Evolutionary conservation across 2,113 vertebrate genomes (phyloP).

Genomic region (Hemiprocne comata): DNA sequence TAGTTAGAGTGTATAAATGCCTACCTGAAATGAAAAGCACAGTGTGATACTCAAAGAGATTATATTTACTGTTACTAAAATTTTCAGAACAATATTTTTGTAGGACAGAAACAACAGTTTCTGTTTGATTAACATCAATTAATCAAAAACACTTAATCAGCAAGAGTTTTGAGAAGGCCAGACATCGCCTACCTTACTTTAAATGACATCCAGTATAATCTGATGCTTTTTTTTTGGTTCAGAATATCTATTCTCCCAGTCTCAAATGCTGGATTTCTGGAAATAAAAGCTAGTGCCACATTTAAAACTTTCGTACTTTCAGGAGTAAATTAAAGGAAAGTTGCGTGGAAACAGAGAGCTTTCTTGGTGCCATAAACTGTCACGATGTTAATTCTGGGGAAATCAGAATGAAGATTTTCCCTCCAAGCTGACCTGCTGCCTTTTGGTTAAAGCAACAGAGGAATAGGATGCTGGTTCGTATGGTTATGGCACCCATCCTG

Average conservation of each 20-base stretch:
- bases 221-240: not conserved
- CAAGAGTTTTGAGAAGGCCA: not conserved
- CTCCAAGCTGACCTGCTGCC: not conserved
- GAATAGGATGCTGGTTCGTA: not conserved
- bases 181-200: not conserved
- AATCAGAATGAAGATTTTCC: not conserved
- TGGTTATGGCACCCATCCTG: not conserved
- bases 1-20: not conserved
- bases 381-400: not conserved
- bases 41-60: not conserved
- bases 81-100: not conserved
- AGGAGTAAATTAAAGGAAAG: not conserved
- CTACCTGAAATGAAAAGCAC: not conserved
- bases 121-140: too few species aligned
- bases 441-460: not conserved
- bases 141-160: not conserved
- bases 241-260: not conserved
- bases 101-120: not conserved
- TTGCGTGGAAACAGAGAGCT: not conserved
- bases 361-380: not conserved
- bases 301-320: not conserved
- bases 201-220: not conserved
- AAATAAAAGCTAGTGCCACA: not conserved
- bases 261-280: not conserved
- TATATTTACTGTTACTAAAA: not conserved